These are phyloP conservation scores for Synergus umbraculus DNA, from an alignment of 2,888 invertebrate genomes.

Conservation along the genomic window DNA sequence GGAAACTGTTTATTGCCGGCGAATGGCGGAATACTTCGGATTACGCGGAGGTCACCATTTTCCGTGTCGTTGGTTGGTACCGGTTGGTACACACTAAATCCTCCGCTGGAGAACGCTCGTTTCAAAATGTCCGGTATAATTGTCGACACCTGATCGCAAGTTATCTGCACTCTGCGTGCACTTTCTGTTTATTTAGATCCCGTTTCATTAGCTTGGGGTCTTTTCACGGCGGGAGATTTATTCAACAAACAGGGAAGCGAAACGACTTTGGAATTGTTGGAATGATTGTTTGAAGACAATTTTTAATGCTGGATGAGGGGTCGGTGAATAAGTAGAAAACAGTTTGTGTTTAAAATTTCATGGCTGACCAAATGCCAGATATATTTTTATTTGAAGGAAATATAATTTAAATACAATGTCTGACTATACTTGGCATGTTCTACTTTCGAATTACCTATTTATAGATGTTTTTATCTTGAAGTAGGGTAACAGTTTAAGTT, in stretches of 20 bases:
- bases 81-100: constrained; percentile 50
- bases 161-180: neutral
- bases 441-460: too few species aligned
- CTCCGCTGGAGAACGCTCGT: constrained; percentile 50
- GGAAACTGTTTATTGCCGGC: constrained; percentile 73
- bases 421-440: too few species aligned
- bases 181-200: constrained; percentile 17
- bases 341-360: too few species aligned
- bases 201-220: neutral
- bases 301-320: neutral
- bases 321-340: too few species aligned
- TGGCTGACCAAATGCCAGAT: too few species aligned
- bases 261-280: neutral
- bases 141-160: constrained; percentile 37
- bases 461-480: too few species aligned
- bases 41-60: constrained; percentile 61
- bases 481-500: too few species aligned
- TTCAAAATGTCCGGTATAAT: constrained; percentile 43
- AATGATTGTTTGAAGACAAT: neutral
- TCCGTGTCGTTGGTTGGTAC: constrained; percentile 50
- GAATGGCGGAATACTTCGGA: constrained; percentile 67
- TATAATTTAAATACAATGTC: too few species aligned
- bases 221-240: neutral
- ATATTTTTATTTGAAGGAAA: too few species aligned
- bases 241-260: neutral